A percentile compares a stretch with the other conserved stretches of the same genome.
phyloP scores from a whole-genome alignment of 2,797 vertebrate species.

The Sarcoramphus papa region DNA sequence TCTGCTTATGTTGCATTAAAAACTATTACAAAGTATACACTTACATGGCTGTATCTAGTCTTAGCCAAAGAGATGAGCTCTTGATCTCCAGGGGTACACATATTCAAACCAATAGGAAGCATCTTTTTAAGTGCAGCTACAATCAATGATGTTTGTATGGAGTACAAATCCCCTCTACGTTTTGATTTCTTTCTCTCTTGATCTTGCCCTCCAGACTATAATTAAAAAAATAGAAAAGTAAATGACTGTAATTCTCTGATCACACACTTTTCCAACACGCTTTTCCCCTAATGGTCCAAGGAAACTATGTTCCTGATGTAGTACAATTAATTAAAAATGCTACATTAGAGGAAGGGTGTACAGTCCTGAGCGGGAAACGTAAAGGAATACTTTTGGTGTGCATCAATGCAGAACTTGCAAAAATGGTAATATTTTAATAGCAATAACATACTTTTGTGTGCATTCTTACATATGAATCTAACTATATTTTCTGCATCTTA shows the following conservation, averaged over 20 bases:
- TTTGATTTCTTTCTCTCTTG: constrained; percentile 96
- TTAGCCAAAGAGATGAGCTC: constrained; percentile 96
- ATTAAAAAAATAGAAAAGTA: neutral
- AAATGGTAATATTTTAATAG: neutral
- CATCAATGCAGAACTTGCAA: neutral
- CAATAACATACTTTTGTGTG: neutral
- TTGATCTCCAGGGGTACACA: constrained; percentile 98
- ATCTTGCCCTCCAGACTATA: constrained; percentile 94
- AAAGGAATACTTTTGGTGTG: neutral
- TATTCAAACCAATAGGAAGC: constrained; percentile 98
- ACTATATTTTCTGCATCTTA: neutral
- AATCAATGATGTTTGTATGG: constrained; percentile 96
- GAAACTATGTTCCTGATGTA: neutral
- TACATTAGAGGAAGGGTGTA: neutral
- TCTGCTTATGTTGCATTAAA: neutral
- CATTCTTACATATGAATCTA: neutral
- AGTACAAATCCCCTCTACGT: constrained; percentile 93
- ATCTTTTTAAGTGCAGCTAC: constrained; percentile 98
- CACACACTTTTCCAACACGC: neutral
- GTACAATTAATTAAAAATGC: neutral
- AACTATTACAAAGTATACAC: constrained; percentile 1
- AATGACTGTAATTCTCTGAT: neutral
- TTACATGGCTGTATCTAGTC: constrained; percentile 88
- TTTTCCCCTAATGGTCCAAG: neutral
- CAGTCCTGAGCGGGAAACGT: neutral